These are phyloP conservation scores for Kuschelorhynchus macadamiae DNA, from an alignment of 2,888 invertebrate genomes.

Conservation along the genomic window DNA sequence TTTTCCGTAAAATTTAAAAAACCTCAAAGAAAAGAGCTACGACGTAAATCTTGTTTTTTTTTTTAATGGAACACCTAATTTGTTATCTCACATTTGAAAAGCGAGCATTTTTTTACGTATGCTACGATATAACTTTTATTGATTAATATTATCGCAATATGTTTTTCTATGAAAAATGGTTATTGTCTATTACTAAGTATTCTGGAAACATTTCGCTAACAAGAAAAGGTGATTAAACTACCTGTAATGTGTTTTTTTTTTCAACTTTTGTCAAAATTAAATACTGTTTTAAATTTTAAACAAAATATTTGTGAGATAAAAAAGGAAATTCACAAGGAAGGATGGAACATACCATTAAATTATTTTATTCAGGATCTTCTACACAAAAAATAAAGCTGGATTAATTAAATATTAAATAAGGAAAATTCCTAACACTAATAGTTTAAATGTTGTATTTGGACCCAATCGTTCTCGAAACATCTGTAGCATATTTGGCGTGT, in stretches of 20 bases:
- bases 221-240: too few species aligned
- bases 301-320: too few species aligned
- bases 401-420: too few species aligned
- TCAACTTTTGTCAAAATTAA: background rate
- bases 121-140: background rate
- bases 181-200: background rate
- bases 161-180: background rate
- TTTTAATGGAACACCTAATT: background rate
- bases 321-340: background rate
- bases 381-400: too few species aligned
- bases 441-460: background rate
- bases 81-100: slow-evolving; percentile 2
- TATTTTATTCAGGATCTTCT: background rate
- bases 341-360: background rate
- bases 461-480: background rate
- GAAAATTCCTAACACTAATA: background rate
- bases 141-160: slow-evolving; percentile 1
- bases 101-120: slow-evolving; percentile 6
- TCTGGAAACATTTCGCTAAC: too few species aligned
- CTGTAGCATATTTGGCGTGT: background rate
- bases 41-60: background rate
- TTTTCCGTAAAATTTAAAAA: background rate
- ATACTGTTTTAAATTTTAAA: background rate
- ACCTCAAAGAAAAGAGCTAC: slow-evolving; percentile 1
- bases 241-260: too few species aligned